These are phyloP conservation scores for Acrocephalus arundinaceus DNA, from an alignment of 2,113 vertebrate genomes.

Conservation along the genomic window DNA sequence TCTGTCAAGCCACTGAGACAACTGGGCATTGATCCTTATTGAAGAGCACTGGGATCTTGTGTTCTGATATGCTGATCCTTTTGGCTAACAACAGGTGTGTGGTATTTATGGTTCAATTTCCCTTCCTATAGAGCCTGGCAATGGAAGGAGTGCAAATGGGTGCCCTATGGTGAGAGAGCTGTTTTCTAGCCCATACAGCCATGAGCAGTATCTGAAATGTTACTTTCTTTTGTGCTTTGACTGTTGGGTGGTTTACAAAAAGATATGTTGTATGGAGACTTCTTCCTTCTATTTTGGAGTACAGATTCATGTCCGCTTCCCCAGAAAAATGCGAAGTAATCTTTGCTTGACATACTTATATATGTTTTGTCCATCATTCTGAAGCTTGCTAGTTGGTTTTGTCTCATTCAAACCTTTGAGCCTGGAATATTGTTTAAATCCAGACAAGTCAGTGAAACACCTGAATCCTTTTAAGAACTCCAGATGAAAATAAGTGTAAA, in stretches of 20 bases:
- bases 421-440: not conserved
- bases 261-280: not conserved
- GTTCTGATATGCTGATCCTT: not conserved
- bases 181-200: not conserved
- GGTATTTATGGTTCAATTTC: not conserved
- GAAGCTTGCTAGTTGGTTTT: not conserved
- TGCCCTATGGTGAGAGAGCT: not conserved
- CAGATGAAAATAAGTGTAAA: not conserved
- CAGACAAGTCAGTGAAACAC: not conserved
- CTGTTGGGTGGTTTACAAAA: not conserved
- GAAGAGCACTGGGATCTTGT: not conserved
- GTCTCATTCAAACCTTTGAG: not conserved
- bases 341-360: not conserved
- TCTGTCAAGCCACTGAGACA: not conserved
- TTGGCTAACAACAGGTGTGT: not conserved
- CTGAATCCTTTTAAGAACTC: not conserved
- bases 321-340: not conserved
- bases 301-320: not conserved
- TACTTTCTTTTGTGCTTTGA: not conserved
- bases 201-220: not conserved
- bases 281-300: not conserved
- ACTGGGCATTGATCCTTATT: not conserved
- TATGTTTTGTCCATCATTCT: not conserved
- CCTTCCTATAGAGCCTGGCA: not conserved
- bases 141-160: not conserved